Conservation (phyloP, 2,888 invertebrate genomes). For the Gari tellinella region DNA sequence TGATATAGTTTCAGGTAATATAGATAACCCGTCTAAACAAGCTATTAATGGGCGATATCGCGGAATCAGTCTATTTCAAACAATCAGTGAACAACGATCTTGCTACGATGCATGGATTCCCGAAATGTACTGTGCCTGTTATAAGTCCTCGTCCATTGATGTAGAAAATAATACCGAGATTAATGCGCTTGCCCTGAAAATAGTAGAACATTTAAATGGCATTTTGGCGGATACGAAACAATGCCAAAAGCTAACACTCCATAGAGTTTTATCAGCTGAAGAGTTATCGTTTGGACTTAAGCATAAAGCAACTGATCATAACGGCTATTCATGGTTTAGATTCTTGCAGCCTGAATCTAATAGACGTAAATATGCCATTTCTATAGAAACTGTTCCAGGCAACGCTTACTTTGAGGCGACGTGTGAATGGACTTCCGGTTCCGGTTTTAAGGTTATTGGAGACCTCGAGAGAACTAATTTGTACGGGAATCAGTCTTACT, state of each 20-base stretch:
- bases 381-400: slow-evolving; percentile 15
- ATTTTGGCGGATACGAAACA: slow-evolving; percentile 83
- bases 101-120: slow-evolving; percentile 95
- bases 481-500: slow-evolving; percentile 24
- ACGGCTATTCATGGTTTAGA: slow-evolving; percentile 44
- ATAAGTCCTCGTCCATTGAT: slow-evolving; percentile 90
- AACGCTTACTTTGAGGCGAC: slow-evolving; percentile 12
- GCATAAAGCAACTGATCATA: slow-evolving; percentile 40
- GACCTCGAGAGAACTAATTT: slow-evolving; percentile 12
- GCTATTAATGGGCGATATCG: slow-evolving; percentile 31
- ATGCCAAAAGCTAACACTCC: slow-evolving; percentile 87
- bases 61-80: slow-evolving; percentile 89
- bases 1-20: slow-evolving; percentile 86
- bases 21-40: slow-evolving; percentile 22
- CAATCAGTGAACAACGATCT: slow-evolving; percentile 89
- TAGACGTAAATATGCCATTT: slow-evolving; percentile 33
- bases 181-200: slow-evolving; percentile 85
- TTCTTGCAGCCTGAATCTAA: slow-evolving; percentile 43
- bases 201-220: slow-evolving; percentile 56
- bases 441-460: background rate
- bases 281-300: slow-evolving; percentile 36
- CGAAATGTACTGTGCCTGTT: slow-evolving; percentile 97
- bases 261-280: slow-evolving; percentile 25
- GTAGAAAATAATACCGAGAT: slow-evolving; percentile 85
- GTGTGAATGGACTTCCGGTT: background rate